Evolutionary conservation across 2,113 vertebrate species (phyloP).

Genomic region (Crocuta crocuta): DNA sequence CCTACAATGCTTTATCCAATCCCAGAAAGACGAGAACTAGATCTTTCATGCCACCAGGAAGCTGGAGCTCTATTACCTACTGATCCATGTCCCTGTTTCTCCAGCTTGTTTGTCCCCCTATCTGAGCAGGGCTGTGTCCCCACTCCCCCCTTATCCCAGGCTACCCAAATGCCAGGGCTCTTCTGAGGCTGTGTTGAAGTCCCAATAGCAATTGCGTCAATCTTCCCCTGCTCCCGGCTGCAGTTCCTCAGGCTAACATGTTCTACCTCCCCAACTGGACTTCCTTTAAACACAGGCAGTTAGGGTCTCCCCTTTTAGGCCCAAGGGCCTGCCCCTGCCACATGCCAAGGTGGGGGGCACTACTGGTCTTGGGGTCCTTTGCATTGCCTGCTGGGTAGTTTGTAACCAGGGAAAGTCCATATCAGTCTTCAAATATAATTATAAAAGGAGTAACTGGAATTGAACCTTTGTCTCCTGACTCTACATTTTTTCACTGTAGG

Average conservation of each 20-base stretch:
- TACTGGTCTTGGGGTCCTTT: not conserved
- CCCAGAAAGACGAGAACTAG: not conserved
- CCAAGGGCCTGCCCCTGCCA: not conserved
- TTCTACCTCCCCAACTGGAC: not conserved
- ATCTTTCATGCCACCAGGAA: not conserved
- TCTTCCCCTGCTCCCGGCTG: not conserved
- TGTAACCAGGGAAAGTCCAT: not conserved
- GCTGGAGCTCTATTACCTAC: not conserved
- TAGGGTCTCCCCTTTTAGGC: rapidly evolving
- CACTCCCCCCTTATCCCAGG: not conserved
- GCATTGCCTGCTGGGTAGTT: not conserved
- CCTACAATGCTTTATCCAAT: not conserved
- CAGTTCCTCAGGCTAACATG: not conserved
- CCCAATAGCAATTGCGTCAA: rapidly evolving
- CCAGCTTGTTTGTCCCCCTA: not conserved
- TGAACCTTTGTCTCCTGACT: not conserved
- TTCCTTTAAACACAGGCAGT: not conserved
- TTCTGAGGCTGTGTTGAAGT: not conserved
- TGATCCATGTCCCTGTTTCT: not conserved
- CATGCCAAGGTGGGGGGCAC: not conserved
- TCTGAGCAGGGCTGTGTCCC: not conserved
- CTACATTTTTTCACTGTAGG: not conserved
- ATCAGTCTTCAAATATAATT: not conserved
- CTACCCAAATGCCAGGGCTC: not conserved
- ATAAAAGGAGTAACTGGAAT: not conserved